Evolutionary conservation across 2,888 invertebrate genomes (phyloP), one percentile per base, ranked within the genome.

Genomic region (Branchipolynoe longqiensis): DNA sequence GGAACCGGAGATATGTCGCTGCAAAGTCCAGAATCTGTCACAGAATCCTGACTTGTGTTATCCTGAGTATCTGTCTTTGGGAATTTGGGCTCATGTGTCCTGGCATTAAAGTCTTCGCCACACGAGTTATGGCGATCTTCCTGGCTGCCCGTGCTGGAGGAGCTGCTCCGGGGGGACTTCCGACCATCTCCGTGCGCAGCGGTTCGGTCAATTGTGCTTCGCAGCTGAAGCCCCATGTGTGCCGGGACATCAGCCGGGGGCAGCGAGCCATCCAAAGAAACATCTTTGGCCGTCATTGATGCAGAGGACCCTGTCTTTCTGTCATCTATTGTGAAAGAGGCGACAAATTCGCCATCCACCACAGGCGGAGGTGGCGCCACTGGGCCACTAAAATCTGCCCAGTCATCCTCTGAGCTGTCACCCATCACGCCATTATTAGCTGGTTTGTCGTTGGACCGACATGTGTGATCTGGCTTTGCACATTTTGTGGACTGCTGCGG

Each of bases 1-100:
- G 85, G 81, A n/a, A 81, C 85, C 1, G 85, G 85, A 28, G 85
- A 85, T 40, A 85, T 82, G 48, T 85, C 85, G 56, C 85, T 85
- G 54, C 85, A 82, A 22, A 84, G 54, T 56, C 84, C 84, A 4
- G 84, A 84, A 54, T 82, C 81, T 18, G 78, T 85, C 8, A 81
- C 85, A 1, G 85, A 85, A 69, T 85, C 85, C 64, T 82, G 85
- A 62, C 85, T 85, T 8, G 69, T 82, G 25, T 85, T 85, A 56
- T 82, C 85, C 85, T 85, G 85, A 78, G 81, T 41, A 58, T 58
- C 56, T 12, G 82, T 22, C 31, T 82, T 82, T 0, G 48, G 54
- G 14, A 78, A 41, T n/a, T 78, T 78, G 8, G 48, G 41, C 12
- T 78, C 78, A 25, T 78, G 78, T n/a, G 78, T 41, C 54, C 54